Percentiles rank a stretch among this genome's conserved stretches.
Conservation (phyloP, 1,140 invertebrate species). For the Capitella teleta region DNA sequence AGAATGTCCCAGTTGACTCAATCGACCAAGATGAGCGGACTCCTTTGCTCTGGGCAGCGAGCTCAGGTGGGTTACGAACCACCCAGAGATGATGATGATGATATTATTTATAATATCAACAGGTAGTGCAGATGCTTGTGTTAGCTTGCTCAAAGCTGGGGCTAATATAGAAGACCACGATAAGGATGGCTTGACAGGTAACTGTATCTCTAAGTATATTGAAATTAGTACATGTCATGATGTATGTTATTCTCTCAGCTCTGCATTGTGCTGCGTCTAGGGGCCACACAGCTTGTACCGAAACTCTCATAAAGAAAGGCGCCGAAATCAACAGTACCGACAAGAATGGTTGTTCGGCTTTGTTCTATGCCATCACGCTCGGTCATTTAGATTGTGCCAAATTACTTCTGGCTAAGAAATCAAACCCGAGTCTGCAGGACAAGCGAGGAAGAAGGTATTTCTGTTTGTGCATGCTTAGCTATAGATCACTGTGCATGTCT, state of each 20-base stretch:
- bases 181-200: slow-evolving; percentile 53
- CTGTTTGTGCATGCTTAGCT: background rate
- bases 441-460: slow-evolving; percentile 73
- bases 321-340: slow-evolving; percentile 69
- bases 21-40: slow-evolving; percentile 82
- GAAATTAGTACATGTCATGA: too few relatives aligned
- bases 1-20: slow-evolving; percentile 68
- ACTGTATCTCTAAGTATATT: background rate
- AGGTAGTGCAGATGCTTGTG: slow-evolving; percentile 75
- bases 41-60: slow-evolving; percentile 91
- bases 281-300: slow-evolving; percentile 84
- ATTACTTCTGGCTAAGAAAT: slow-evolving; percentile 73
- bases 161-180: slow-evolving; percentile 65
- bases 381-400: slow-evolving; percentile 88
- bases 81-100: background rate
- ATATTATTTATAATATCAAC: slow-evolving; percentile 15
- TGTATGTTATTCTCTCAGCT: too few relatives aligned
- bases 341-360: slow-evolving; percentile 69
- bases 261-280: slow-evolving; percentile 91
- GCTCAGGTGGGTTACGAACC: slow-evolving; percentile 55
- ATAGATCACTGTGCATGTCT: background rate
- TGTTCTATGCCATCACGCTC: slow-evolving; percentile 91
- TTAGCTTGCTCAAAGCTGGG: slow-evolving; percentile 73
- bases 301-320: slow-evolving; percentile 57
- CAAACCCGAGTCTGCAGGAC: slow-evolving; percentile 83